Evolutionary conservation across 2,113 vertebrate species (phyloP).

Genomic region (Apaloderma vittatum): DNA sequence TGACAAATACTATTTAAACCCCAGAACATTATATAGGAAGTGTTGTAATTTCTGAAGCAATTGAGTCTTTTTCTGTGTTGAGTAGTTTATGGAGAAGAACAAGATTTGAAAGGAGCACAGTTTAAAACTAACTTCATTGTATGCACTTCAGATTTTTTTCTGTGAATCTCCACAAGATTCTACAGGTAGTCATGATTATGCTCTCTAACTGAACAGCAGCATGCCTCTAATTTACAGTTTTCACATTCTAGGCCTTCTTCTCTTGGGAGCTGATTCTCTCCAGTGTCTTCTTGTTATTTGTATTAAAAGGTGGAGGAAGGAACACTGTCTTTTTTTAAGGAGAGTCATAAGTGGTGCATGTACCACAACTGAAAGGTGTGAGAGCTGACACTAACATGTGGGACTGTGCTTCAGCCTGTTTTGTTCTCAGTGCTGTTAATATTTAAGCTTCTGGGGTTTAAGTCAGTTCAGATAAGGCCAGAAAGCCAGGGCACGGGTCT

Average conservation of each 20-base stretch:
- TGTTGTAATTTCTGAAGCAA: background rate
- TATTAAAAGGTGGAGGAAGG: background rate
- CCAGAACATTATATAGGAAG: background rate
- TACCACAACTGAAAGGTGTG: background rate
- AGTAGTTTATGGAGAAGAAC: background rate
- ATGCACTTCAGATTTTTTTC: background rate
- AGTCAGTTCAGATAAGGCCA: background rate
- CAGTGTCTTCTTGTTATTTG: background rate
- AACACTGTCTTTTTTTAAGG: background rate
- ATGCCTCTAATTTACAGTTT: background rate
- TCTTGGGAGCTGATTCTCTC: background rate
- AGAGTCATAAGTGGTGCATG: background rate
- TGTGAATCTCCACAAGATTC: background rate
- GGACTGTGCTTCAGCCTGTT: background rate
- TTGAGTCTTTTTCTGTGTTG: background rate
- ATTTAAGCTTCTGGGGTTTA: background rate
- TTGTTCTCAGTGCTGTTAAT: background rate
- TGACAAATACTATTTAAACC: background rate
- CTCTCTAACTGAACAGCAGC: background rate
- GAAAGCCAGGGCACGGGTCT: background rate
- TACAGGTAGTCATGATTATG: too few relatives aligned
- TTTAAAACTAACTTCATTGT: background rate
- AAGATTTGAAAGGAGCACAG: background rate
- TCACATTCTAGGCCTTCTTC: background rate
- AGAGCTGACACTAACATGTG: accelerated